Conservation (phyloP, 2,888 invertebrate genomes). For the Caenorhabditis japonica region DNA sequence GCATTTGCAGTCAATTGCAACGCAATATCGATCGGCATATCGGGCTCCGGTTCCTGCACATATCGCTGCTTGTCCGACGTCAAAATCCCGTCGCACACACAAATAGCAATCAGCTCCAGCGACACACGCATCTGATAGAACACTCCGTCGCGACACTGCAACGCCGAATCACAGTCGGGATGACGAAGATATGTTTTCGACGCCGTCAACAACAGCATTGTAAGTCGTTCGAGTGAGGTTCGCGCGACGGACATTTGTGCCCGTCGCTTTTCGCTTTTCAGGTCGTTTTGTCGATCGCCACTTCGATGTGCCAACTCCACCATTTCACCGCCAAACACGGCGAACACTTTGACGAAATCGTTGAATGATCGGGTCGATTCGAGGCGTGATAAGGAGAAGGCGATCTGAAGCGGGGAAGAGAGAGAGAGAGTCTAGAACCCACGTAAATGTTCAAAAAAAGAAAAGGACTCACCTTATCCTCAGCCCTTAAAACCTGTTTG, state of each 20-base stretch:
- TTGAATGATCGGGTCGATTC: slow-evolving; percentile 82
- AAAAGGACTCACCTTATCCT: slow-evolving; percentile 88
- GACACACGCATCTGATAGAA: slow-evolving; percentile 94
- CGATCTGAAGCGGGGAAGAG: slow-evolving; percentile 79
- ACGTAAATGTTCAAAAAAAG: not conserved
- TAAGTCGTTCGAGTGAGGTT: slow-evolving; percentile 84
- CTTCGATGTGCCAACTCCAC: slow-evolving; percentile 96
- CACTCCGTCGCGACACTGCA: slow-evolving; percentile 95
- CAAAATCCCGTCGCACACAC: slow-evolving; percentile 93
- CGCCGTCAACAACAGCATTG: slow-evolving; percentile 94
- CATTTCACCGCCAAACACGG: slow-evolving; percentile 98
- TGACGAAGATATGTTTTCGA: slow-evolving; percentile 96
- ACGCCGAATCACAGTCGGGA: slow-evolving; percentile 91
- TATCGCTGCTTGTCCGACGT: slow-evolving; percentile 74
- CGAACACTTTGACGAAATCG: slow-evolving; percentile 98
- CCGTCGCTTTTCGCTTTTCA: slow-evolving; percentile 88
- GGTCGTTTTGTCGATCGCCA: slow-evolving; percentile 83
- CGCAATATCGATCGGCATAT: slow-evolving; percentile 78
- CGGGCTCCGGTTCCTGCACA: slow-evolving; percentile 57
- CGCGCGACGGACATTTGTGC: slow-evolving; percentile 97
- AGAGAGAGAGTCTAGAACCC: too few relatives aligned
- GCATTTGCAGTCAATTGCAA: slow-evolving; percentile 83
- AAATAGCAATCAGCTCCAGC: slow-evolving; percentile 96
- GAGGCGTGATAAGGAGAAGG: slow-evolving; percentile 78
- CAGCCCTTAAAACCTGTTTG: slow-evolving; percentile 92